A percentile compares a stretch with the other conserved stretches of the same genome.
Evolutionary conservation across 2,797 vertebrate species (phyloP).

Genomic region (Peromyscus attwateri): DNA sequence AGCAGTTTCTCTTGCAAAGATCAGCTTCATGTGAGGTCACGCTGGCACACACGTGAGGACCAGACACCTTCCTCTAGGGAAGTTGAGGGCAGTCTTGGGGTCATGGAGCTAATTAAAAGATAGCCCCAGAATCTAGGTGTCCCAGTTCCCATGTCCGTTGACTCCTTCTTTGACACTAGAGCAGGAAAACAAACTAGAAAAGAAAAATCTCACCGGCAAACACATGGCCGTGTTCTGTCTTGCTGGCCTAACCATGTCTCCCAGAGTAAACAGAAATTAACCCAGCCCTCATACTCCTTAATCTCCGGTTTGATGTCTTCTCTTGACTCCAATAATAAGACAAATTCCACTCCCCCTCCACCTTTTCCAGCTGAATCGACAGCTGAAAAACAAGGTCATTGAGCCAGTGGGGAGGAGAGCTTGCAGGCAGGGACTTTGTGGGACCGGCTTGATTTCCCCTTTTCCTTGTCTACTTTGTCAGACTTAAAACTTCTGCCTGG

Average conservation of each 20-base stretch:
- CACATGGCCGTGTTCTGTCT: fast-evolving
- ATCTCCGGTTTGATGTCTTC: constrained; percentile 29
- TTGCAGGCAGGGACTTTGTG: constrained; percentile 12
- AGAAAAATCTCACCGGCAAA: background rate
- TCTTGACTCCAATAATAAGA: constrained; percentile 43
- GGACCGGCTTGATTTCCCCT: constrained; percentile 2
- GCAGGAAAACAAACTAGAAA: background rate
- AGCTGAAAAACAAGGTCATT: constrained; percentile 58
- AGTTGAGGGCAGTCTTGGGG: background rate
- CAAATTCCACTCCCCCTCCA: background rate
- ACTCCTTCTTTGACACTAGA: background rate
- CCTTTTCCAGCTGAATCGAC: constrained; percentile 55
- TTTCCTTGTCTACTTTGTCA: background rate
- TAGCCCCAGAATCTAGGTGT: background rate
- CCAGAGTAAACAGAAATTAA: background rate
- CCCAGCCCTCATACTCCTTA: background rate
- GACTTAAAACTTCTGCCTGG: constrained; percentile 56
- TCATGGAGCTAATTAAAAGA: constrained; percentile 28
- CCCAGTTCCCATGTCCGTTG: background rate
- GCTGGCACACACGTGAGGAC: background rate
- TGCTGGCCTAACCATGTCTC: background rate
- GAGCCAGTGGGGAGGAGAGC: constrained; percentile 35
- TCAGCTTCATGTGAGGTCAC: background rate
- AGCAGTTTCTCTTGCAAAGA: background rate
- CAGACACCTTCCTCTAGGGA: background rate